Evolutionary conservation across 2,797 vertebrate genomes (phyloP).

Genomic region (Rallus crepitans): DNA sequence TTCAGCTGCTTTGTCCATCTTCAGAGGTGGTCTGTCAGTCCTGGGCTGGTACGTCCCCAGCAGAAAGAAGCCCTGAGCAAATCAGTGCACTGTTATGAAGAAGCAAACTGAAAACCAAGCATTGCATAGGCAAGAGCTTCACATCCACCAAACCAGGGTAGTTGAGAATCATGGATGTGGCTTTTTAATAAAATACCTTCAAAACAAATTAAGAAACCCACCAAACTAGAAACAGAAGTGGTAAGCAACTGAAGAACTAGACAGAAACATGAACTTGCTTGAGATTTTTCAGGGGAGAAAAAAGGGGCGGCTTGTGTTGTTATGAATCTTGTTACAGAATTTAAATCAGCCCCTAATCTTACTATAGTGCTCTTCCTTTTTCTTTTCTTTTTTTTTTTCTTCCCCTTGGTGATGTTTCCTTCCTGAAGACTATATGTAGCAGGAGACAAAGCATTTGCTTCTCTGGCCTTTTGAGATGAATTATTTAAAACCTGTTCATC

Average conservation of each 20-base stretch:
- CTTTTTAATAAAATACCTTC: neutral
- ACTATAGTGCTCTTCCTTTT: neutral
- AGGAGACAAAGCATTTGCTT: slow-evolving; percentile 33
- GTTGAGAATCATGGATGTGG: neutral
- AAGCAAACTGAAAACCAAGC: neutral
- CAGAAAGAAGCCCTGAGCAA: neutral
- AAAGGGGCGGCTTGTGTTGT: neutral
- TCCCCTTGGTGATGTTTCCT: neutral
- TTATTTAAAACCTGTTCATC: slow-evolving; percentile 38
- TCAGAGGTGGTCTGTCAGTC: neutral
- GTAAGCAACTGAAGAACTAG: neutral
- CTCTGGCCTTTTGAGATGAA: slow-evolving; percentile 39
- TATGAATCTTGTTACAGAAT: neutral
- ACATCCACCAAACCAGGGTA: neutral
- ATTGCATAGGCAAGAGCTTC: neutral
- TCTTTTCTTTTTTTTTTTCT: neutral
- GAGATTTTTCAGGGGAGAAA: rapidly evolving
- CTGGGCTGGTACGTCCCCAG: neutral
- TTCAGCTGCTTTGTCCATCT: neutral
- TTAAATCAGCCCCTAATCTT: neutral
- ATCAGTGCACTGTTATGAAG: neutral
- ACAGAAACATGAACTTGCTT: neutral
- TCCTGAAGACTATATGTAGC: neutral
- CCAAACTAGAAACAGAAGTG: neutral
- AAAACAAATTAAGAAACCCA: neutral